Percentiles rank a stretch among this genome's conserved stretches.
These are phyloP conservation scores for Caenorhabditis sp. DNA, from an alignment of 2,888 invertebrate species.

Conservation along the genomic window DNA sequence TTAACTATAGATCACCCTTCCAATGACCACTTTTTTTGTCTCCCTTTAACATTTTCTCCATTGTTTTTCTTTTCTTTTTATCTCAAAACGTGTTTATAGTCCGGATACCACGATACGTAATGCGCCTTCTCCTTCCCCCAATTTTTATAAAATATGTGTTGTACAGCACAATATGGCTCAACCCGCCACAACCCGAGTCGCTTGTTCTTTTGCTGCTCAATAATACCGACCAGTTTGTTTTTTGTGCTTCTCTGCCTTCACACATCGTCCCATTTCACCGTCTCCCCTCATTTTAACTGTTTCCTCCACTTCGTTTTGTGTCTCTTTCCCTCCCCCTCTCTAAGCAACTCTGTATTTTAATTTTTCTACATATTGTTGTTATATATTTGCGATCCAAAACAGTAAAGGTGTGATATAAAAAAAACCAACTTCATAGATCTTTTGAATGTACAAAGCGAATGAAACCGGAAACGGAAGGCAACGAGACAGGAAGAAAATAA, in stretches of 20 bases:
- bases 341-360: conserved; percentile 50
- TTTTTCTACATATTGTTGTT: conserved; percentile 62
- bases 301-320: conserved; percentile 52
- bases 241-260: conserved; percentile 43
- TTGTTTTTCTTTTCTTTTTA: conserved; percentile 48
- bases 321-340: conserved; percentile 32
- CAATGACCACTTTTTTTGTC: conserved; percentile 22
- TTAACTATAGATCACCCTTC: conserved; percentile 46
- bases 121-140: conserved; percentile 55
- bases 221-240: conserved; percentile 59
- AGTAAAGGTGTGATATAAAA: conserved; percentile 63
- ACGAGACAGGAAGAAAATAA: conserved; percentile 10
- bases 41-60: conserved; percentile 42
- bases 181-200: conserved; percentile 52
- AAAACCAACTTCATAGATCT: conserved; percentile 12
- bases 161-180: conserved; percentile 53
- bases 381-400: conserved; percentile 64
- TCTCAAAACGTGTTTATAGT: conserved; percentile 65
- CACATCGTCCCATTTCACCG: conserved; percentile 8
- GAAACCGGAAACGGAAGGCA: conserved; percentile 56
- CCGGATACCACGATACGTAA: conserved; percentile 61
- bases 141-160: conserved; percentile 43
- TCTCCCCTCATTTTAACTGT: conserved; percentile 40
- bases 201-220: conserved; percentile 52
- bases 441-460: conserved; percentile 18